phyloP scores from a whole-genome alignment of 2,797 vertebrate species.

The Bradypus variegatus region DNA sequence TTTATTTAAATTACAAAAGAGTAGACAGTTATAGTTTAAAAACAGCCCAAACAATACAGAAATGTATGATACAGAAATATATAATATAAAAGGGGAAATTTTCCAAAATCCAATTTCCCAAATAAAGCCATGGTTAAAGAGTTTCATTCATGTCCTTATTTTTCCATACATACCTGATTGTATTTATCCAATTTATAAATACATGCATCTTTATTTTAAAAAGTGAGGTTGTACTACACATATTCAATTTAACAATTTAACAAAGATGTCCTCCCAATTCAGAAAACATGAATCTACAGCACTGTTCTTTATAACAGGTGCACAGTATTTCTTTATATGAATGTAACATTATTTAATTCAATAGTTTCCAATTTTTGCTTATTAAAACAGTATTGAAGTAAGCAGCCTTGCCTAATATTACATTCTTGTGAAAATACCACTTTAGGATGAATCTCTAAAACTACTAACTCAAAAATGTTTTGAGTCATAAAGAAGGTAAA shows the following conservation, averaged over 20 bases:
- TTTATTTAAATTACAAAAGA: neutral
- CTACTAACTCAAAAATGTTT: neutral
- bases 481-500: neutral
- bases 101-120: neutral
- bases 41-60: neutral
- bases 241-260: neutral
- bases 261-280: neutral
- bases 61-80: neutral
- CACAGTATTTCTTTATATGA: neutral
- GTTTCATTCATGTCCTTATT: neutral
- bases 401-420: neutral
- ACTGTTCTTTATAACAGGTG: slow-evolving; percentile 23
- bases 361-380: neutral
- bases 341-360: neutral
- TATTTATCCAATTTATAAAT: neutral
- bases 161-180: neutral
- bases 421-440: slow-evolving; percentile 2
- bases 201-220: neutral
- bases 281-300: neutral
- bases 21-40: neutral
- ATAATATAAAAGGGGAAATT: neutral
- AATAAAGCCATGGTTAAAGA: neutral
- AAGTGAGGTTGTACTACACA: neutral
- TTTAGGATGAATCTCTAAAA: slow-evolving; percentile 30
- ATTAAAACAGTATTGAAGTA: neutral